A percentile compares a stretch with the other conserved stretches of the same genome.
phyloP scores from a whole-genome alignment of 2,888 invertebrate genomes.

The Calliphora vomitoria region DNA sequence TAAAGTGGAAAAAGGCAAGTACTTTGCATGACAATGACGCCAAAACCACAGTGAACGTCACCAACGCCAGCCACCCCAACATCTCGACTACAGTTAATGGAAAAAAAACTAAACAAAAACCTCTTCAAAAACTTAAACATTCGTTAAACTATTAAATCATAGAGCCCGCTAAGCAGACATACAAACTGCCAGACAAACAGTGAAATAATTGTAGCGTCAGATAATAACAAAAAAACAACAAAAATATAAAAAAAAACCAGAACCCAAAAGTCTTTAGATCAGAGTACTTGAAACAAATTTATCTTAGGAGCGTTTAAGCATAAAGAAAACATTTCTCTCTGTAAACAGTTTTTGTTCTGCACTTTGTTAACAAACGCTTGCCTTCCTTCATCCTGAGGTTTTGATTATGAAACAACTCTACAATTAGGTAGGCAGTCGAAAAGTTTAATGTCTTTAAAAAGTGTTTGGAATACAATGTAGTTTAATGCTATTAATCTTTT shows the following conservation, averaged over 20 bases:
- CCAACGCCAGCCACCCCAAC: background rate
- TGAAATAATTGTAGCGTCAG: conserved; percentile 6
- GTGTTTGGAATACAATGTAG: conserved; percentile 14
- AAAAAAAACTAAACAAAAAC: conserved; percentile 5
- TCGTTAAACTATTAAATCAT: conserved; percentile 35
- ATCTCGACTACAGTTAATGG: background rate
- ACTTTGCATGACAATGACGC: conserved; percentile 56
- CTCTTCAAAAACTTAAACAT: conserved; percentile 23
- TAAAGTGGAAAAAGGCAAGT: conserved; percentile 44
- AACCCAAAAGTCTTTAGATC: conserved; percentile 1
- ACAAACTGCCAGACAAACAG: background rate
- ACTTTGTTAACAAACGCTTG: no score
- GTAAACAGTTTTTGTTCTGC: background rate
- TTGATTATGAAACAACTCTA: conserved; percentile 8
- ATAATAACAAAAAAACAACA: background rate
- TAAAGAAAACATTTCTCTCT: background rate
- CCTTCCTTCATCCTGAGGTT: no score
- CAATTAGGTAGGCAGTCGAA: conserved; percentile 25
- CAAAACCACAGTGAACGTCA: no score
- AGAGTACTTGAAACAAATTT: background rate
- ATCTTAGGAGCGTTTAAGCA: background rate
- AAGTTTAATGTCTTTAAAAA: conserved; percentile 29
- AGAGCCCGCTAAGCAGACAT: background rate
- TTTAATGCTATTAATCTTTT: conserved; percentile 21
- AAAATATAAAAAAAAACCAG: background rate